Percentiles rank a stretch among this genome's conserved stretches.
Conservation (phyloP, 2,797 vertebrate species). For the Podarcis lilfordi region DNA sequence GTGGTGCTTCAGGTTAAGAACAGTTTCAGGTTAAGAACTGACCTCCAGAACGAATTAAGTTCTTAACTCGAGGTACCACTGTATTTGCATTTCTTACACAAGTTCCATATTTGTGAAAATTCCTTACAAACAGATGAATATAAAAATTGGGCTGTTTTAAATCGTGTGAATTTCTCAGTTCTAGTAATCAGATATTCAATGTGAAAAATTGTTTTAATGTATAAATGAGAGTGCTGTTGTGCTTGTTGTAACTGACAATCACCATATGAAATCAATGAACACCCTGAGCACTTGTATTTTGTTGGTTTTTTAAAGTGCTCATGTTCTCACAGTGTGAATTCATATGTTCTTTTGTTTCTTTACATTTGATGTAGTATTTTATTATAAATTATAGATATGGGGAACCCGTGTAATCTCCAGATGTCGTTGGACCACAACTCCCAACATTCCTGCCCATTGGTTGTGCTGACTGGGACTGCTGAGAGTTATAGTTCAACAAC, state of each 20-base stretch:
- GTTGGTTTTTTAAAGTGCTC: background rate
- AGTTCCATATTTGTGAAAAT: slow-evolving; percentile 8
- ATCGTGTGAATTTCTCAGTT: background rate
- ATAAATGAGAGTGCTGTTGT: background rate
- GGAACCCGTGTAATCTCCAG: too few species aligned
- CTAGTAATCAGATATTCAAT: background rate
- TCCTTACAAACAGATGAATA: slow-evolving; percentile 8
- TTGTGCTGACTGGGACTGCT: too few species aligned
- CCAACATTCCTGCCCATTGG: too few species aligned
- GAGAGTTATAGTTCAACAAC: too few species aligned
- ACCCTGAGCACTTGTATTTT: background rate
- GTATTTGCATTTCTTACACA: background rate
- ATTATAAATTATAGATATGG: background rate
- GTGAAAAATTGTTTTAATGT: background rate
- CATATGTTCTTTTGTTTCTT: background rate
- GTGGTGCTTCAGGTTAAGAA: too few species aligned
- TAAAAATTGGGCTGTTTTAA: background rate
- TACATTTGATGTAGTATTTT: background rate
- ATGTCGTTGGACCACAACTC: too few species aligned
- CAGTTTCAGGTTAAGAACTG: too few species aligned
- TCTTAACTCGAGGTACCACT: too few species aligned
- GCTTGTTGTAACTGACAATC: background rate
- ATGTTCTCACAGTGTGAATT: background rate
- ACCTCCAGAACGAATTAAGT: too few species aligned
- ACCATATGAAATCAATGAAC: background rate